phyloP scores from a whole-genome alignment of 1,140 invertebrate species.

The Solen grandis region DNA sequence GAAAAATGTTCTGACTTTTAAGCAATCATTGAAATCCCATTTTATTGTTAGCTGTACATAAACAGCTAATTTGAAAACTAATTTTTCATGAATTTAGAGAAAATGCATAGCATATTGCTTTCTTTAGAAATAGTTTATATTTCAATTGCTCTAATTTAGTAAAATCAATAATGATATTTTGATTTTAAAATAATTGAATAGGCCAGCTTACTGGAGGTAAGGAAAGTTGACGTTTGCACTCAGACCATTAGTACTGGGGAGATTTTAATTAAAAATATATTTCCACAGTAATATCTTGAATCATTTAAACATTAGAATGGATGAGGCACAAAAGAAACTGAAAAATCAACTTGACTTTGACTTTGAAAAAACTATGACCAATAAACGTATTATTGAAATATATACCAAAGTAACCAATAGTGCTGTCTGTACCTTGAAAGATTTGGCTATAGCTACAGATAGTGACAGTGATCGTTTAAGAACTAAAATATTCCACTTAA shows the following conservation, averaged over 20 bases:
- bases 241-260: slow-evolving; percentile 25
- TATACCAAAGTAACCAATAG: slow-evolving; percentile 9
- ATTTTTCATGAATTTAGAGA: no score
- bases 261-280: slow-evolving; percentile 20
- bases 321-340: background rate
- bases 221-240: slow-evolving; percentile 29
- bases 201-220: slow-evolving; percentile 20
- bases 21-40: background rate
- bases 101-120: background rate
- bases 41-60: no score
- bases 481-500: background rate
- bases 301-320: background rate
- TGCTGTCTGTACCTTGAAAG: background rate
- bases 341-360: slow-evolving; percentile 3
- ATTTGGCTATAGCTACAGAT: slow-evolving; percentile 4
- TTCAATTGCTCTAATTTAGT: slow-evolving; percentile 6
- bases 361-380: slow-evolving; percentile 12
- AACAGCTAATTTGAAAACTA: no score
- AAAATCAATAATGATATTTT: slow-evolving; percentile 7
- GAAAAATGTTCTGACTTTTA: no score
- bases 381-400: slow-evolving; percentile 18
- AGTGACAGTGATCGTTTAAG: background rate
- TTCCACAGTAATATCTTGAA: slow-evolving; percentile 1
- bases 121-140: slow-evolving; percentile 15
- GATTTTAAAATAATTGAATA: slow-evolving; percentile 11